Conservation (phyloP, 1,140 invertebrate genomes). For the Scaptomyza hsui region DNA sequence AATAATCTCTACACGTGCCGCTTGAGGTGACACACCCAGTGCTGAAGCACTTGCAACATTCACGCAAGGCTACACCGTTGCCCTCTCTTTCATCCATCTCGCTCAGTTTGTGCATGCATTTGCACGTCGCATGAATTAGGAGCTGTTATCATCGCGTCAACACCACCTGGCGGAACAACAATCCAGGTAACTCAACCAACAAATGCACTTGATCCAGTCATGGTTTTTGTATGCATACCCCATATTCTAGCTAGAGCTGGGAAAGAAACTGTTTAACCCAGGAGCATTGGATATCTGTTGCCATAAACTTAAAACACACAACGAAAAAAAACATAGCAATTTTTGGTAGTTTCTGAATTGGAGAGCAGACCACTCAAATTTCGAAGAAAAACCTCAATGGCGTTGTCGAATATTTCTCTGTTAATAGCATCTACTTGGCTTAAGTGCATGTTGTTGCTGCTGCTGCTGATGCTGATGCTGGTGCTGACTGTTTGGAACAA, state of each 20-base stretch:
- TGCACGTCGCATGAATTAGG: constrained; percentile 64
- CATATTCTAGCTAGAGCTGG: neutral
- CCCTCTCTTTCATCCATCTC: constrained; percentile 15
- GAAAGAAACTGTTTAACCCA: too few relatives aligned
- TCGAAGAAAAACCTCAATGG: constrained; percentile 45
- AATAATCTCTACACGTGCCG: constrained; percentile 77
- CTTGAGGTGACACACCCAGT: constrained; percentile 61
- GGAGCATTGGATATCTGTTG: too few relatives aligned
- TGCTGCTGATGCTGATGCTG: neutral
- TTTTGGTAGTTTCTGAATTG: constrained; percentile 50
- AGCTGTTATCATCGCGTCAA: constrained; percentile 65
- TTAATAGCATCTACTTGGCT: constrained; percentile 75
- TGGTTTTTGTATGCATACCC: constrained; percentile 9
- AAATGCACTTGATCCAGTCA: constrained; percentile 45
- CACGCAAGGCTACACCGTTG: constrained; percentile 5
- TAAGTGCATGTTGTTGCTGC: constrained; percentile 30
- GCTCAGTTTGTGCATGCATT: constrained; percentile 47
- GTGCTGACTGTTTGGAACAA: constrained; percentile 27
- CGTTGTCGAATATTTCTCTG: constrained; percentile 61
- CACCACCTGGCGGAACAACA: constrained; percentile 70
- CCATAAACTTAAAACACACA: constrained; percentile 40
- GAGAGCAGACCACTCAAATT: constrained; percentile 59
- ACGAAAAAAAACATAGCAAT: constrained; percentile 14
- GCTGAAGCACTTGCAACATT: constrained; percentile 25
- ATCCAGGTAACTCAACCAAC: constrained; percentile 42